Base-by-base conservation (phyloP, 35 echinoderm and acorn worm genomes). In the Lytechinus variegatus region DNA sequence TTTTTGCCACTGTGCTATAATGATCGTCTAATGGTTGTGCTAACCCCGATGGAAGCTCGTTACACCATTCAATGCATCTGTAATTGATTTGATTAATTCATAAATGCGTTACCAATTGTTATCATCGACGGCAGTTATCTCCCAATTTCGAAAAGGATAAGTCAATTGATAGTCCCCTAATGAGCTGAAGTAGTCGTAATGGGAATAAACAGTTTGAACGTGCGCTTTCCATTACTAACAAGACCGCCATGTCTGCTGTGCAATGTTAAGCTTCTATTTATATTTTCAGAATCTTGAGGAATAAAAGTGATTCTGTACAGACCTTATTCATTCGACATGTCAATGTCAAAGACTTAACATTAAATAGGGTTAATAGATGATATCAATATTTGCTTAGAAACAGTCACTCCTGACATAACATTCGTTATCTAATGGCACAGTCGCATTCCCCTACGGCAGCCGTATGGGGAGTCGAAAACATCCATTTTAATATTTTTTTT, bases 61-160 rank as follows among this genome's bases (percentile, higher is more conserved):
- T 79, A 24, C 16, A 5, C n/a, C 66, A 16, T 7, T 24, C 66
- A 8, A 79, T 16, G 19, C 4, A 79, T 14, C 66, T 79, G n/a
- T 79, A 24, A 79, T 79, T 79, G 66, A 79, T 79, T 79, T n/a
- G 19, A 79, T 79, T 79, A 79, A 79, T 79, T 79, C 14, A 79
- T 79, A 79, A 79, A 79, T 79, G 21, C 66, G 21, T 79, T 79
- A 79, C 66, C 66, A 79, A 79, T 79, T 79, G 66, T 79, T 79
- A 79, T 79, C 21, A 79, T 24, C 6, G 19, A 79, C n/a, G 66
- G 8, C 14, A 79, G 21, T 79, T 79, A 79, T 79, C 21, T 79
- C 56, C 56, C 56, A 58, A 58, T 58, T 58, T 58, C 1, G 56
- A 58, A 79, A 79, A 16, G 3, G 21, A 79, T 79, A 79, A 24